Conservation (phyloP, 2,888 invertebrate genomes). For the Drosophila formosana region DNA sequence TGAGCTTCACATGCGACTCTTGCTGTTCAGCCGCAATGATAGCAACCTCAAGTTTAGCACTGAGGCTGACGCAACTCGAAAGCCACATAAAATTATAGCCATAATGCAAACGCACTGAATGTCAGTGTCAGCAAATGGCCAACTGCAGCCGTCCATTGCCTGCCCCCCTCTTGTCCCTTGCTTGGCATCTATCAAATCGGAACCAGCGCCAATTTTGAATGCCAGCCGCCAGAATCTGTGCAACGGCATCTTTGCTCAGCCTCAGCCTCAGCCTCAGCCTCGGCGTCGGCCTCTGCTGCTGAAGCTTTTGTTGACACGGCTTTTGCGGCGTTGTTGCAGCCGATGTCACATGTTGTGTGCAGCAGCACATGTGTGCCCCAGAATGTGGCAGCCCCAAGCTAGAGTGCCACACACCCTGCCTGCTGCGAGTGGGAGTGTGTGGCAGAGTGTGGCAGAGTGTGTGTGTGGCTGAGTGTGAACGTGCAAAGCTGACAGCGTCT, state of each 20-base stretch:
- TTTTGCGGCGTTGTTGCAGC: constrained; percentile 74
- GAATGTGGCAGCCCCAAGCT: constrained; percentile 4
- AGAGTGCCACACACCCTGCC: background rate
- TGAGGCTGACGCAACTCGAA: constrained; percentile 30
- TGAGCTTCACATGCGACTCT: constrained; percentile 13
- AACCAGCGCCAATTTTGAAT: constrained; percentile 50
- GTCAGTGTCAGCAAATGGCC: constrained; percentile 45
- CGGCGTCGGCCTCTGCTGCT: constrained; percentile 36
- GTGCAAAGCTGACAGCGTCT: constrained; percentile 64
- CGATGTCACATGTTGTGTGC: constrained; percentile 71
- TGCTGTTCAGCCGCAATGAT: background rate
- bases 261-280: background rate
- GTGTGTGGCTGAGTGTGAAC: constrained; percentile 39
- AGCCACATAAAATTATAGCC: constrained; percentile 63
- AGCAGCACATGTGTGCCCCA: constrained; percentile 49
- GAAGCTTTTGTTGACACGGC: constrained; percentile 72
- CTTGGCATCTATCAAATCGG: constrained; percentile 38
- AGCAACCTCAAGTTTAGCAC: constrained; percentile 1
- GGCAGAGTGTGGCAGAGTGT: constrained; percentile 9
- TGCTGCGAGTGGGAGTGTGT: too few relatives aligned
- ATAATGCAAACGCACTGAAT: constrained; percentile 55
- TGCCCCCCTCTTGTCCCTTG: background rate
- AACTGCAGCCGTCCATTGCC: background rate
- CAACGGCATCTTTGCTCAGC: constrained; percentile 19
- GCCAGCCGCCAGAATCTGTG: constrained; percentile 35